phyloP scores from a whole-genome alignment of 2,797 vertebrate species.

The Enteromius fasciolatus region DNA sequence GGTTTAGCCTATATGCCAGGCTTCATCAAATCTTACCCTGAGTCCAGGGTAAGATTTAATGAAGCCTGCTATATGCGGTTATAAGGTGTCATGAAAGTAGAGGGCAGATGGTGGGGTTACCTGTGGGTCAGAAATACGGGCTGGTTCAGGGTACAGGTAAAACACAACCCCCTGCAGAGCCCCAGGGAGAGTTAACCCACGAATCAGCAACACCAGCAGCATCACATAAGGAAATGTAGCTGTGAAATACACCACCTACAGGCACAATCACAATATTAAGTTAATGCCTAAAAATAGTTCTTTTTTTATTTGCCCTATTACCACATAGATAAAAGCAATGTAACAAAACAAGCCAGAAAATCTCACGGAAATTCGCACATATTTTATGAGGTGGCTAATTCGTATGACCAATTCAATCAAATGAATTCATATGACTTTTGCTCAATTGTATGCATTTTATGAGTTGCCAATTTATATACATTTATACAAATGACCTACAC shows the following conservation, averaged over 20 bases:
- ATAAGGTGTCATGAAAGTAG: background rate
- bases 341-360: too few relatives aligned
- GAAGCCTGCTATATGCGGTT: background rate
- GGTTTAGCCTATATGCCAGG: too few relatives aligned
- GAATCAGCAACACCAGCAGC: slow-evolving; percentile 74
- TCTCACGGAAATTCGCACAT: too few relatives aligned
- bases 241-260: slow-evolving; percentile 79
- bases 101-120: slow-evolving; percentile 52
- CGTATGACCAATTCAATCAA: too few relatives aligned
- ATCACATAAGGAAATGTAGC: slow-evolving; percentile 77
- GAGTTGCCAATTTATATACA: too few relatives aligned
- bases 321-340: background rate
- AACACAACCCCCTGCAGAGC: slow-evolving; percentile 71
- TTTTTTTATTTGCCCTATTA: background rate
- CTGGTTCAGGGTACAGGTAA: slow-evolving; percentile 75
- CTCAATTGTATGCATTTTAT: too few relatives aligned
- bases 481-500: too few relatives aligned
- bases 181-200: slow-evolving; percentile 77
- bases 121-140: slow-evolving; percentile 72
- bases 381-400: too few relatives aligned
- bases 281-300: background rate
- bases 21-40: too few relatives aligned
- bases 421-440: too few relatives aligned
- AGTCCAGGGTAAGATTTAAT: too few relatives aligned
- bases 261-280: background rate